Evolutionary conservation across 1,140 invertebrate genomes (phyloP).

Genomic region (Physella acuta): DNA sequence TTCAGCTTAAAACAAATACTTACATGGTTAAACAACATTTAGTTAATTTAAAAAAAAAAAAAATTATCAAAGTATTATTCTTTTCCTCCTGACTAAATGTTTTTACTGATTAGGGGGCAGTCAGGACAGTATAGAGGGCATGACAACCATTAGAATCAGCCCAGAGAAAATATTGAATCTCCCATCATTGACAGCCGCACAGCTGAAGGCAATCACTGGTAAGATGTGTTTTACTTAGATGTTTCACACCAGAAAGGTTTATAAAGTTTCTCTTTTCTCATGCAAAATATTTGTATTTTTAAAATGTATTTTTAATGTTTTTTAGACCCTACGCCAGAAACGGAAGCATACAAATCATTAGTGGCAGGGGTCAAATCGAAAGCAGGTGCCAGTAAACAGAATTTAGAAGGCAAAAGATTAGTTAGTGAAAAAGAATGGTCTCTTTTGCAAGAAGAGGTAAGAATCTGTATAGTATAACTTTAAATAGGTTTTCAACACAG

Average conservation of each 20-base stretch:
- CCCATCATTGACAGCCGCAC: slow-evolving; percentile 56
- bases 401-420: slow-evolving; percentile 53
- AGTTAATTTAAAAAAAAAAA: too few species aligned
- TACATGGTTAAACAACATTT: too few species aligned
- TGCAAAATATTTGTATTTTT: too few species aligned
- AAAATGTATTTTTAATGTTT: slow-evolving; percentile 9
- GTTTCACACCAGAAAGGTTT: too few species aligned
- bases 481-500: neutral
- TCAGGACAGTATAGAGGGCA: slow-evolving; percentile 21
- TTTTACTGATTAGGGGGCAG: slow-evolving; percentile 31
- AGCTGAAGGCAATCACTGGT: slow-evolving; percentile 59
- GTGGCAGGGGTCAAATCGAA: slow-evolving; percentile 50
- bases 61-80: too few species aligned
- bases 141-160: slow-evolving; percentile 44
- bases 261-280: too few species aligned
- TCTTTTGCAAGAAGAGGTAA: slow-evolving; percentile 61
- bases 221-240: too few species aligned
- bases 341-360: slow-evolving; percentile 51
- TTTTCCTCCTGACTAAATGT: too few species aligned
- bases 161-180: slow-evolving; percentile 55
- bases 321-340: slow-evolving; percentile 59
- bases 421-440: slow-evolving; percentile 63
- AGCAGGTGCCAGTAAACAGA: slow-evolving; percentile 39
- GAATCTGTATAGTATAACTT: neutral
- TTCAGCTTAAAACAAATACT: too few species aligned